phyloP scores from a whole-genome alignment of 2,888 invertebrate species.

The Amphimallon solstitiale region DNA sequence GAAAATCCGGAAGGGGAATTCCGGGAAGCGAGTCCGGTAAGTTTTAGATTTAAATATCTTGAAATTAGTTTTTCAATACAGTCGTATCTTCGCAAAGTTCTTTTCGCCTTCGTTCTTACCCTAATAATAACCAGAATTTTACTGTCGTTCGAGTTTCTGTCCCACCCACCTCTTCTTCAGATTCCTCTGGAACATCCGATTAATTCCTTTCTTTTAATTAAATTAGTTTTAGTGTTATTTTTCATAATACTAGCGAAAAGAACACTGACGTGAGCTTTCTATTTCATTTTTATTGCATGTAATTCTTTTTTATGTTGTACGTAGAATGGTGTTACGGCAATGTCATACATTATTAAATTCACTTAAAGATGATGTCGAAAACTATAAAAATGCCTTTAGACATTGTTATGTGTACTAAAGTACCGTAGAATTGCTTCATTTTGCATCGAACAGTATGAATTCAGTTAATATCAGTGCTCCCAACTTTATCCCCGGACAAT shows the following conservation, averaged over 20 bases:
- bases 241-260: not conserved
- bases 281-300: not conserved
- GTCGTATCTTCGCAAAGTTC: not conserved
- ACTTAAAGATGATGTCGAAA: too few species aligned
- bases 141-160: not conserved
- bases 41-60: constrained; percentile 44
- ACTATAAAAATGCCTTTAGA: too few species aligned
- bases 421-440: too few species aligned
- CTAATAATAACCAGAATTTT: constrained; percentile 13
- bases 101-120: not conserved
- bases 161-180: not conserved
- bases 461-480: too few species aligned
- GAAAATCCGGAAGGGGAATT: constrained; percentile 63
- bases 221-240: not conserved
- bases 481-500: too few species aligned
- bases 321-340: too few species aligned
- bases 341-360: too few species aligned
- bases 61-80: constrained; percentile 26
- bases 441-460: too few species aligned
- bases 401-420: too few species aligned
- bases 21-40: constrained; percentile 62
- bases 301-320: too few species aligned
- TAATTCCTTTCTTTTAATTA: constrained; percentile 20
- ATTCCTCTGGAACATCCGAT: not conserved
- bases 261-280: too few species aligned